Evolutionary conservation across 2,113 vertebrate species (phyloP).

Genomic region (Trochalopteron elliotii): DNA sequence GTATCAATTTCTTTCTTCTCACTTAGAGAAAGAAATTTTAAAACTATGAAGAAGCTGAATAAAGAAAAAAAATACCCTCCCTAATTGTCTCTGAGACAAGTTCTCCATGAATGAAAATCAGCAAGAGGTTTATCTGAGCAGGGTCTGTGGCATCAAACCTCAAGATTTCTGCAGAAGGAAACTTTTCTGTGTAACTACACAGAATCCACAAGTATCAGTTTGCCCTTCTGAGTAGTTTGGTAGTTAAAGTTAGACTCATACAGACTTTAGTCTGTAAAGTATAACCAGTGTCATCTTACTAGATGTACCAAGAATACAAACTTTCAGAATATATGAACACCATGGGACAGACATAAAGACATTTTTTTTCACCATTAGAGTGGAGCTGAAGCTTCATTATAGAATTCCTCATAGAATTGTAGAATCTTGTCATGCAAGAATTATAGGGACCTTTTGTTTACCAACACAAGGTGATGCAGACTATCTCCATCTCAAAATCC

Average conservation of each 20-base stretch:
- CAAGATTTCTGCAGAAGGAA: neutral
- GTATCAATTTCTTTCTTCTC: neutral
- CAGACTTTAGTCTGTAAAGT: too few relatives aligned
- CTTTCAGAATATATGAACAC: neutral
- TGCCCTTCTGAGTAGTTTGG: neutral
- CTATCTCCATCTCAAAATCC: neutral
- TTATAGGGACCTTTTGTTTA: neutral
- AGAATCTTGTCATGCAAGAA: neutral
- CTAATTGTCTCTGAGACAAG: neutral
- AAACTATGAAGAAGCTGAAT: neutral
- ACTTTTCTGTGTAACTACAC: neutral
- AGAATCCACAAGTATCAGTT: neutral
- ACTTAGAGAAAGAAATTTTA: neutral
- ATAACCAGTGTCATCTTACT: neutral
- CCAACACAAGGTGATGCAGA: neutral
- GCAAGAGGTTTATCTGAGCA: neutral
- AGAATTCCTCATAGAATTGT: neutral
- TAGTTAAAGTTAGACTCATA: neutral
- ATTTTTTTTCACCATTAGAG: neutral
- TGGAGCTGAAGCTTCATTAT: neutral
- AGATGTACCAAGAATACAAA: neutral
- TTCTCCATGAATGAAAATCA: neutral
- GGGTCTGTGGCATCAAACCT: neutral
- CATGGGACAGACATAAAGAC: neutral
- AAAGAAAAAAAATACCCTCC: neutral